A percentile compares a stretch with the other conserved stretches of the same genome.
Evolutionary conservation across 2,888 invertebrate genomes (phyloP).

Genomic region (Tetrapedia diversipes): DNA sequence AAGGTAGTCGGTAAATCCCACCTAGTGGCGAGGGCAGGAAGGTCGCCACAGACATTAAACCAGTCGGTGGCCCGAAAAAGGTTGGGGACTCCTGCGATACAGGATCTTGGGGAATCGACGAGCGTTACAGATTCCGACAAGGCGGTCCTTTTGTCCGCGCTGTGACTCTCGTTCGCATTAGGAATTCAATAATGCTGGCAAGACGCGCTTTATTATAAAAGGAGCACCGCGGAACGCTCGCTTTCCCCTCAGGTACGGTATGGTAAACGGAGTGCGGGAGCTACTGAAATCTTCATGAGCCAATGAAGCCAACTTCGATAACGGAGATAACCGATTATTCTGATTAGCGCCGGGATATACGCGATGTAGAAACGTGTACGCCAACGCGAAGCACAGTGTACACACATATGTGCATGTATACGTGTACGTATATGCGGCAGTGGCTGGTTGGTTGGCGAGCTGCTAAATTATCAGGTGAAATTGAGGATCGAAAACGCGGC

Average conservation of each 20-base stretch:
- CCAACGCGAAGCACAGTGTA: background rate
- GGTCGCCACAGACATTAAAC: no score
- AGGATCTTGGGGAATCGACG: no score
- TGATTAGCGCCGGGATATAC: constrained; percentile 51
- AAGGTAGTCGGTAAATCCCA: no score
- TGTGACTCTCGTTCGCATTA: background rate
- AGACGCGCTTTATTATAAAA: constrained; percentile 11
- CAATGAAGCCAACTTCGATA: constrained; percentile 55
- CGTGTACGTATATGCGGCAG: no score
- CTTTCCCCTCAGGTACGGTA: background rate
- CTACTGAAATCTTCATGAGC: constrained; percentile 64
- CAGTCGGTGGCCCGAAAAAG: background rate
- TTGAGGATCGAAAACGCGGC: constrained; percentile 15
- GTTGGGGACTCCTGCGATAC: no score
- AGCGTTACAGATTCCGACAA: background rate
- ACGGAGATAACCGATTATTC: constrained; percentile 65
- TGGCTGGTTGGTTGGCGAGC: background rate
- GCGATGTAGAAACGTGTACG: constrained; percentile 13
- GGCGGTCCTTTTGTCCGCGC: background rate
- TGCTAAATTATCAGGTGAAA: constrained; percentile 32
- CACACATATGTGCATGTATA: no score
- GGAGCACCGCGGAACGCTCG: background rate
- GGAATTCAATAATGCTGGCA: constrained; percentile 20
- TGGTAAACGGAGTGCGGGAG: constrained; percentile 43
- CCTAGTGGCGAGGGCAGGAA: no score